Evolutionary conservation across 1,140 invertebrate genomes (phyloP), one percentile per base, ranked within the genome.

Genomic region (Solenopsis invicta): DNA sequence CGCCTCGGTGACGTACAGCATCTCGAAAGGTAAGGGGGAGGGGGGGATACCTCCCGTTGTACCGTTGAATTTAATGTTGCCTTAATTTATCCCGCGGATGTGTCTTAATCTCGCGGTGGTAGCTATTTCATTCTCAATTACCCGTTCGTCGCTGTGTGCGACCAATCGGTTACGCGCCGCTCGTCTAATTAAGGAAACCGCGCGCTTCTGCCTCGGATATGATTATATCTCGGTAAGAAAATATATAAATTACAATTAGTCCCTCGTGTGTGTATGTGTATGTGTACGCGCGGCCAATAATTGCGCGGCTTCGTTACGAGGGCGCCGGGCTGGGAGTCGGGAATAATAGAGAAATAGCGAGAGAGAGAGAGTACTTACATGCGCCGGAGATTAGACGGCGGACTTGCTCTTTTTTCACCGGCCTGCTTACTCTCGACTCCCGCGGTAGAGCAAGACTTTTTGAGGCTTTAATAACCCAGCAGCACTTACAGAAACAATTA

Each of bases 1-100:
- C 94, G 97, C 98, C 16, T 96, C 98, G 48, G 96, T 99, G 37
- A 97, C 97, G 2, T 99, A 99, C 95, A 97, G 97, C 48, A 97
- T 99, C 80, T 94, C 98, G 34, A 98, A 97, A 96, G 97, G 97
- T 96, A 93, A 91, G 86, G 10, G 29, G 48, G 9, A 0, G 41
- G n/a, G n/a, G n/a, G n/a, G n/a, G n/a, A n/a, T n/a, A n/a, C n/a
- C n/a, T n/a, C 0, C 9, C 29, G 29, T 37, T 16, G 52, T 16
- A 50, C 0, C 5, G 24, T 37, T 21, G 8, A 41, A 16, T 34
- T 50, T 24, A 81, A 56, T 5, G 21, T 56, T 16, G 18, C n/a
- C 24, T 48, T 67, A 67, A 67, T 48, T 41, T 69, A 29, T 52
- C n/a, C 21, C 37, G 12, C 5, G 13, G 12, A n/a, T 45, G 10